These are phyloP conservation scores for Hafferia zeledoni DNA, from an alignment of 2,797 vertebrate species.

Conservation along the genomic window DNA sequence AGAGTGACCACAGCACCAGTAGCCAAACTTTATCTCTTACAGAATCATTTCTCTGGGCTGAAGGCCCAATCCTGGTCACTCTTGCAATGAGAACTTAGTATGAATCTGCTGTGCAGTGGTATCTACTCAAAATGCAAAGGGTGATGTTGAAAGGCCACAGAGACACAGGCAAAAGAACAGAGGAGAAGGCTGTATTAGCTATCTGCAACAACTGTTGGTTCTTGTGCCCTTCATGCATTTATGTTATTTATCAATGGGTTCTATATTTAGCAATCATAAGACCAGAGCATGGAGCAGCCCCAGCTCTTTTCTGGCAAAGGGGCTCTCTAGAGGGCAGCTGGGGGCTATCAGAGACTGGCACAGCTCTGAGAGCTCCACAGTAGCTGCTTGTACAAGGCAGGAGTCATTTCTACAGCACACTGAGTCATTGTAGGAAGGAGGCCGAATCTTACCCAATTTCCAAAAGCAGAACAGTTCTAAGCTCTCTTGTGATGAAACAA, in stretches of 20 bases:
- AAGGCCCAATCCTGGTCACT: background rate
- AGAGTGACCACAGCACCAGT: background rate
- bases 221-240: background rate
- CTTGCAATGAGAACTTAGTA: background rate
- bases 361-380: background rate
- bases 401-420: conserved; percentile 18
- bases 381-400: background rate
- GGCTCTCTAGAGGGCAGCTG: background rate
- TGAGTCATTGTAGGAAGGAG: conserved; percentile 53
- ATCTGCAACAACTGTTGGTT: background rate
- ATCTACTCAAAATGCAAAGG: background rate
- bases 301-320: background rate
- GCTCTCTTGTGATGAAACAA: conserved; percentile 20
- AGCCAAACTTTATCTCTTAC: background rate
- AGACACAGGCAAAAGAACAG: background rate
- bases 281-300: background rate
- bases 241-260: conserved; percentile 20
- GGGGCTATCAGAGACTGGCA: conserved; percentile 13
- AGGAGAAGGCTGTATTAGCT: background rate
- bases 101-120: background rate
- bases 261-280: conserved; percentile 15
- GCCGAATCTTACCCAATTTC: conserved; percentile 43
- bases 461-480: conserved; percentile 18
- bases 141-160: background rate
- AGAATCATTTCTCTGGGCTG: background rate